phyloP scores from a whole-genome alignment of 2,888 invertebrate species.

The Melangyna quadrimaculata region DNA sequence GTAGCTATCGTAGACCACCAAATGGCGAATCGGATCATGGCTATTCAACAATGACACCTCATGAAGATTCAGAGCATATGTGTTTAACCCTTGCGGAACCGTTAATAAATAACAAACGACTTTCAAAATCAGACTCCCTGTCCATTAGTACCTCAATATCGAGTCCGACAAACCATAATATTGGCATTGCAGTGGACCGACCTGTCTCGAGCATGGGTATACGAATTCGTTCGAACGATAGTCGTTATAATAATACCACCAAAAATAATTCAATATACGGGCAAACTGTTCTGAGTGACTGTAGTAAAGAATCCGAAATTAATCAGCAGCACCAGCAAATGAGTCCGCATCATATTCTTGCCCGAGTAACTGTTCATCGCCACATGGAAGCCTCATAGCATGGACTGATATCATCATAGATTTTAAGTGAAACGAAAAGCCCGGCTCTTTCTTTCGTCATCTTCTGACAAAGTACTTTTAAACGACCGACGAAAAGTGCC shows the following conservation, averaged over 20 bases:
- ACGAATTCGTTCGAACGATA: constrained; percentile 80
- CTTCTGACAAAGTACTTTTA: neutral
- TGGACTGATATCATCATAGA: constrained; percentile 73
- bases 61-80: constrained; percentile 93
- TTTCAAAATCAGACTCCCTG: constrained; percentile 84
- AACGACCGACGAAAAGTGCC: constrained; percentile 28
- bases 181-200: constrained; percentile 19
- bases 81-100: constrained; percentile 88
- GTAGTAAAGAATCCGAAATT: constrained; percentile 48
- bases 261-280: constrained; percentile 76
- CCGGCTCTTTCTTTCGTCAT: neutral
- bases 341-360: constrained; percentile 85
- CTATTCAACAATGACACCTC: constrained; percentile 96
- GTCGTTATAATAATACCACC: constrained; percentile 73
- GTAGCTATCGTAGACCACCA: constrained; percentile 87
- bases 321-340: constrained; percentile 63
- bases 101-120: constrained; percentile 82
- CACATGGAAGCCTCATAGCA: constrained; percentile 88
- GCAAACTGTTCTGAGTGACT: constrained; percentile 75
- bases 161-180: constrained; percentile 77
- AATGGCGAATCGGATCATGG: constrained; percentile 91
- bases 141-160: constrained; percentile 83
- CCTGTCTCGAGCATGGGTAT: constrained; percentile 54
- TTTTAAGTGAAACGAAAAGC: neutral
- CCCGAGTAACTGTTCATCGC: constrained; percentile 94